Conservation (phyloP, 2,797 vertebrate genomes). For the Crenichthys baileyi region DNA sequence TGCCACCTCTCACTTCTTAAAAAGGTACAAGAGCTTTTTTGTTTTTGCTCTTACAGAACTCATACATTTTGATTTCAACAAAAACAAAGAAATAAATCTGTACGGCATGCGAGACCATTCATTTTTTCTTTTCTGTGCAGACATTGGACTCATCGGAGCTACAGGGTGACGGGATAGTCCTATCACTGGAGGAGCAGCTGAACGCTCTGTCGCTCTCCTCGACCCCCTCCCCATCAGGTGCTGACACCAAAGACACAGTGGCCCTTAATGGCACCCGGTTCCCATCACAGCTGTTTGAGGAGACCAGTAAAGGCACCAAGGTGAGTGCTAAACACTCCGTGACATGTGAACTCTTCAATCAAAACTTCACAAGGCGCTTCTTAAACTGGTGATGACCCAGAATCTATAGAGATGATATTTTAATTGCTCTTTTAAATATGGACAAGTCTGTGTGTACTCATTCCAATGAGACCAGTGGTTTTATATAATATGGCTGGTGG, state of each 20-base stretch:
- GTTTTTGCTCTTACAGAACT: background rate
- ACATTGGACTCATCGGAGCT: conserved; percentile 87
- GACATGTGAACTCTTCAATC: background rate
- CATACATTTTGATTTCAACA: background rate
- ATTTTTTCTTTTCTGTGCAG: conserved; percentile 64
- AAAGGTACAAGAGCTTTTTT: conserved; percentile 77
- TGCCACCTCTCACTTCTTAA: conserved; percentile 93
- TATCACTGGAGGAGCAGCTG: conserved; percentile 94
- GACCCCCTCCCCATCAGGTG: conserved; percentile 39
- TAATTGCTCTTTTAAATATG: too few relatives aligned
- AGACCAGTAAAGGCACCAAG: conserved; percentile 87
- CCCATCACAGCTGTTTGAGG: conserved; percentile 84
- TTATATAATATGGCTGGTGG: background rate
- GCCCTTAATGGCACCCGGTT: conserved; percentile 88
- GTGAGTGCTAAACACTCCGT: conserved; percentile 62
- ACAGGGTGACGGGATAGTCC: conserved; percentile 86
- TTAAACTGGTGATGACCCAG: too few relatives aligned
- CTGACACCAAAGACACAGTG: conserved; percentile 80
- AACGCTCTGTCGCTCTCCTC: conserved; percentile 86
- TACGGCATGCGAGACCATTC: background rate
- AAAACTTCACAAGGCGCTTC: background rate
- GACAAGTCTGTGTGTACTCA: too few relatives aligned
- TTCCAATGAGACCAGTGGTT: too few relatives aligned
- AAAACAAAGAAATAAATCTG: conserved; percentile 19
- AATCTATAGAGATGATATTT: too few relatives aligned